Evolutionary conservation across 2,888 invertebrate genomes (phyloP), one percentile per base, ranked within the genome.

Genomic region (Noctua fimbriata): DNA sequence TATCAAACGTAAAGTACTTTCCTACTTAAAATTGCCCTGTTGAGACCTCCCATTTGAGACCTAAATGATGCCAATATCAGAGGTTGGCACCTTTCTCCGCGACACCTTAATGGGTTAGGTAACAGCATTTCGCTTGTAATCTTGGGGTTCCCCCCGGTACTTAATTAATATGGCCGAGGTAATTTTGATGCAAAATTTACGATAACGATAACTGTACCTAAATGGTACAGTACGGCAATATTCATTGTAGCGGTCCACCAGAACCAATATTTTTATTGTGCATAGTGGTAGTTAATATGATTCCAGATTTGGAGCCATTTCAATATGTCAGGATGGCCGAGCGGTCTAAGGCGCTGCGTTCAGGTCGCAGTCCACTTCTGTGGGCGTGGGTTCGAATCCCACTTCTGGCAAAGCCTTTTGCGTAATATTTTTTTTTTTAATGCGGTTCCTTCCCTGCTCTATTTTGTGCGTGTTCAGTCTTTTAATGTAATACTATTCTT

Each of bases 351-450:
- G 92, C 92, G 92, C 92, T 92, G 93, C 93, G 93, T 93, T 92
- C 92, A 92, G 92, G 93, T 92, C 92, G 93, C 92, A 92, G 93
- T 92, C 92, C 93, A 92, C 92, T 92, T 93, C 92, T 93, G 93
- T 92, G 93, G 92, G 93, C 93, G 92, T 93, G 93, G 93, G 93
- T 93, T 93, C 93, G 92, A 93, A 92, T 92, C 92, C 92, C 92
- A 92, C 92, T 92, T 93, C 92, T 93, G 92, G 92, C 93, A 93
- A 55, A 2, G 0, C 44, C 44, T 67, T 67, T 67, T 67, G n/a
- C 14, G 1, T 63, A 0, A 4, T 21, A 9, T 5, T 5, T 65
- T 32, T 65, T 36, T 36, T 9, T 4, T 18, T 5, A 36, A 21
- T 36, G 5, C 5, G 10, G 5, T 21, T 12, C 5, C 65, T 36